These are phyloP conservation scores for Grallaria varia DNA, from an alignment of 2,113 vertebrate genomes.

Conservation along the genomic window DNA sequence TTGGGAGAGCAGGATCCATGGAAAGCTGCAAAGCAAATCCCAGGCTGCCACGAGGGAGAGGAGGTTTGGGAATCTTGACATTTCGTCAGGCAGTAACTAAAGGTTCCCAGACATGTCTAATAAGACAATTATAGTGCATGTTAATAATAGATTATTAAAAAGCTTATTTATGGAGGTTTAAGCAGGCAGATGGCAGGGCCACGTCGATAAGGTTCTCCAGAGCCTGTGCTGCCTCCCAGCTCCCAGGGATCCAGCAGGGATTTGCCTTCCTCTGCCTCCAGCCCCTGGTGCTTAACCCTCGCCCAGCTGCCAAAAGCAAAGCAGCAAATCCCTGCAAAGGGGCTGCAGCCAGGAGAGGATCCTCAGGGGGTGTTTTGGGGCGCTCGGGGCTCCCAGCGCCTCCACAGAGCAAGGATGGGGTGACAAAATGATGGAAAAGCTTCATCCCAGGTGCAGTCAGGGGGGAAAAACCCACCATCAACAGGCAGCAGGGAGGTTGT, in stretches of 20 bases:
- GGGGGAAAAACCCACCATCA: neutral
- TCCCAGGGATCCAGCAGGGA: neutral
- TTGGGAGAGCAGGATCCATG: neutral
- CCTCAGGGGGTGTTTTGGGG: neutral
- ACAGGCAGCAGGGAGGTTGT: neutral
- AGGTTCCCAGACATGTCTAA: conserved; percentile 53
- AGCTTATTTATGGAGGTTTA: conserved; percentile 36
- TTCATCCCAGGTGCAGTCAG: neutral
- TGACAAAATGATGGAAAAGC: neutral
- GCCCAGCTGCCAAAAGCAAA: neutral
- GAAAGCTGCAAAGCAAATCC: neutral
- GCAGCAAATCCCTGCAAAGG: neutral
- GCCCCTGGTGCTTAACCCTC: neutral
- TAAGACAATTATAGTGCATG: conserved; percentile 51
- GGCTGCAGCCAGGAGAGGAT: neutral
- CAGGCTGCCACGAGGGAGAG: neutral
- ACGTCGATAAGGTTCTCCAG: neutral
- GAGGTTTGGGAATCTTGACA: conserved; percentile 33
- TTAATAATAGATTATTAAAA: conserved; percentile 65
- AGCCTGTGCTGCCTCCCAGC: neutral
- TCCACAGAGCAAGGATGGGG: neutral
- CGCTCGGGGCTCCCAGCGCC: neutral
- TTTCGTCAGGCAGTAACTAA: conserved; percentile 20
- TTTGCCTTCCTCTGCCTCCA: conserved; percentile 8
- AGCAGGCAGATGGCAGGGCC: conserved; percentile 20